A percentile compares a stretch with the other conserved stretches of the same genome.
Evolutionary conservation across 2,113 vertebrate species (phyloP).

Genomic region (Galeopterus variegatus): DNA sequence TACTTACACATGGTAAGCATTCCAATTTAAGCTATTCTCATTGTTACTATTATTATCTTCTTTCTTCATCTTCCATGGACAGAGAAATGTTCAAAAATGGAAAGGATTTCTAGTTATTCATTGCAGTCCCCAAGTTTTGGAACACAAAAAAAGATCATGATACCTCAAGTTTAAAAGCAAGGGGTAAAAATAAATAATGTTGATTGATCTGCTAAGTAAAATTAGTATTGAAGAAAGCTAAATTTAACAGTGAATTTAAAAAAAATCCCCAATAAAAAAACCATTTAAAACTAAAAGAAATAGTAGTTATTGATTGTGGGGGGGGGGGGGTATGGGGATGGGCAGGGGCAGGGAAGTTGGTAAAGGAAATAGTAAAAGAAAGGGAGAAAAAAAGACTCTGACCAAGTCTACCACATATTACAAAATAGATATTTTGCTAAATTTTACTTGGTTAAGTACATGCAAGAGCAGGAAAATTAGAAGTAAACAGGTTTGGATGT

Average conservation of each 20-base stretch:
- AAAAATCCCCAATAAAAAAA: conserved; percentile 10
- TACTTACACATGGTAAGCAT: neutral
- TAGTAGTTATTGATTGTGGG: neutral
- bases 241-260: conserved; percentile 45
- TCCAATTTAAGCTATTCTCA: conserved; percentile 18
- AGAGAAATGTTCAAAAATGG: conserved; percentile 70
- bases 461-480: neutral
- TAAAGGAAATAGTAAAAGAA: neutral
- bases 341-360: neutral
- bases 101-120: conserved; percentile 66
- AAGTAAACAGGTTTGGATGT: neutral
- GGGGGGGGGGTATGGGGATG: fast-evolving
- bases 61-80: conserved; percentile 37
- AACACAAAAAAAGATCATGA: conserved; percentile 49
- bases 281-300: conserved; percentile 53
- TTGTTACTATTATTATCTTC: conserved; percentile 16
- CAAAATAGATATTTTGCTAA: neutral
- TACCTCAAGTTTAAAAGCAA: conserved; percentile 65
- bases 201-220: conserved; percentile 52
- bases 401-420: neutral
- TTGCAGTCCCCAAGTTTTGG: neutral
- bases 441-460: neutral
- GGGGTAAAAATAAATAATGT: conserved; percentile 59
- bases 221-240: conserved; percentile 1
- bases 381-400: neutral